Conservation (phyloP, 2,888 invertebrate species). For the Dascillus cervinus region DNA sequence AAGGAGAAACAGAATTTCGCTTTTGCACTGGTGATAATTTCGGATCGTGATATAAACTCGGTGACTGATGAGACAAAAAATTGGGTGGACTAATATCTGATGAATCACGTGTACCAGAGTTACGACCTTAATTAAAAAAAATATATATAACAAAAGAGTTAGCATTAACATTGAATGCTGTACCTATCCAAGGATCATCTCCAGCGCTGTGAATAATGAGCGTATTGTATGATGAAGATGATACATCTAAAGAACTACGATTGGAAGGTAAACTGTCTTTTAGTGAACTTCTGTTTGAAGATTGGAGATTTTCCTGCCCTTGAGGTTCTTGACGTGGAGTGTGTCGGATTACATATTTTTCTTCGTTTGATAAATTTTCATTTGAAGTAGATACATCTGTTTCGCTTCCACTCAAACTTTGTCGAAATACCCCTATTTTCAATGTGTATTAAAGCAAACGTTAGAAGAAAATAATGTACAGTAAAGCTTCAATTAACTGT, state of each 20-base stretch:
- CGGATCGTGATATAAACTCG: conserved; percentile 28
- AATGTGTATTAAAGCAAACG: no score
- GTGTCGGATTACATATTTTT: conserved; percentile 73
- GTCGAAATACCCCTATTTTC: conserved; percentile 51
- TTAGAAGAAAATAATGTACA: no score
- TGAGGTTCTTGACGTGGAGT: conserved; percentile 85
- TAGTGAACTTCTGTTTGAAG: conserved; percentile 52
- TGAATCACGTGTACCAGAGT: conserved; percentile 35
- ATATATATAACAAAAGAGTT: no score
- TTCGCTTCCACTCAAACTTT: conserved; percentile 80
- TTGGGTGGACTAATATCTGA: conserved; percentile 27
- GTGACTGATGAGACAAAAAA: conserved; percentile 26
- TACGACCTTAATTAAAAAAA: conserved; percentile 30
- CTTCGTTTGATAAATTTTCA: conserved; percentile 81
- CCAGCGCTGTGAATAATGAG: conserved; percentile 72
- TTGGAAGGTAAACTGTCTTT: conserved; percentile 54
- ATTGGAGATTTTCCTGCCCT: conserved; percentile 74
- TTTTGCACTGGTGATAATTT: conserved; percentile 35
- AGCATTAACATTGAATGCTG: conserved; percentile 18
- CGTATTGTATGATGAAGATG: conserved; percentile 75
- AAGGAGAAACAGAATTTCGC: conserved; percentile 34
- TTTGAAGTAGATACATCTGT: conserved; percentile 86
- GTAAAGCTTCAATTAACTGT: no score
- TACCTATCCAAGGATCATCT: conserved; percentile 64
- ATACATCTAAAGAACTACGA: conserved; percentile 64